Evolutionary conservation across 1,140 invertebrate genomes (phyloP), one percentile per base, ranked within the genome.

Genomic region (Zelostemma sp.): DNA sequence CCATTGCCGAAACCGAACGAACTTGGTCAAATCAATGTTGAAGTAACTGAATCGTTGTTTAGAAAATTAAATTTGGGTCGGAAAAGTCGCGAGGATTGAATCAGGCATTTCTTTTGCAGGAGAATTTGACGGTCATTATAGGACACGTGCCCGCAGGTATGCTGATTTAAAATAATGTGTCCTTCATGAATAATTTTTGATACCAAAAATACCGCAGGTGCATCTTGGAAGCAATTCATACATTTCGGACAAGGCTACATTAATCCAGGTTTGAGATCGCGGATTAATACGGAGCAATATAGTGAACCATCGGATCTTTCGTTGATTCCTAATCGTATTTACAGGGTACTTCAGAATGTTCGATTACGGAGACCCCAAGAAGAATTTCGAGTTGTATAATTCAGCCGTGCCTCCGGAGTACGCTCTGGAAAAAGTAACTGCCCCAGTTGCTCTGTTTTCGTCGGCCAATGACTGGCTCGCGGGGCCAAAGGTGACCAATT

Each of bases 101-200:
- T n/a, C n/a, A n/a, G n/a, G n/a, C n/a, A n/a, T n/a, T n/a, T n/a
- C n/a, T n/a, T n/a, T n/a, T n/a, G 4, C 60, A 88, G 84, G 90
- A 89, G 0, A 88, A 91, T 76, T 69, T 93, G 0, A 89, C 92
- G 0, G 90, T 94, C 0, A 90, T 95, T 56, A 84, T 92, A 28
- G 88, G 89, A 0, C 93, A 96, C 73, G 86, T 88, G 12, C 95
- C 95, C 0, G 90, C 93, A n/a, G n/a, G n/a, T n/a, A n/a, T n/a
- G n/a, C n/a, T n/a, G n/a, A n/a, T n/a, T n/a, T n/a, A n/a, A n/a
- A n/a, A n/a, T n/a, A n/a, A n/a, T n/a, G n/a, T n/a, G n/a, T n/a
- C n/a, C n/a, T n/a, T n/a, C n/a, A n/a, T n/a, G n/a, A n/a, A n/a
- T n/a, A n/a, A n/a, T n/a, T n/a, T n/a, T n/a, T n/a, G n/a, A n/a